Percentiles rank a stretch among this genome's conserved stretches.
Evolutionary conservation across 2,797 vertebrate species (phyloP).

Genomic region (Gobionotothen gibberifrons): DNA sequence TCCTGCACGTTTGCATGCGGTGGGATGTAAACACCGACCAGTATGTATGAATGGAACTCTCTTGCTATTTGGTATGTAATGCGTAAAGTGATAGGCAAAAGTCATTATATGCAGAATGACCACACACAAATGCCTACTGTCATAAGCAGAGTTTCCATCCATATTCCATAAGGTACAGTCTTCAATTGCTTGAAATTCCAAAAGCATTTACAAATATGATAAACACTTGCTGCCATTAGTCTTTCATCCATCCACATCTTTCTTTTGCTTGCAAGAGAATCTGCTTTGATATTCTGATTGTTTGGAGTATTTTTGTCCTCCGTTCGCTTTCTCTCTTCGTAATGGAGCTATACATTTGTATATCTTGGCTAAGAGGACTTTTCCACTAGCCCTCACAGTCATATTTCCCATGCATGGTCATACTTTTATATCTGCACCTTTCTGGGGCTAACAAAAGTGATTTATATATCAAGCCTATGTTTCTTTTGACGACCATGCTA

Average conservation of each 20-base stretch:
- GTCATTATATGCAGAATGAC: not conserved
- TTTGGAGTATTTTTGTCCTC: not conserved
- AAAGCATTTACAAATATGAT: not conserved
- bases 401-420: slow-evolving; percentile 36
- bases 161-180: not conserved
- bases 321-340: not conserved
- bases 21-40: too few species aligned
- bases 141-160: not conserved
- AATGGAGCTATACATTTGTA: slow-evolving; percentile 24
- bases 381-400: slow-evolving; percentile 31
- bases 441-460: slow-evolving; percentile 17
- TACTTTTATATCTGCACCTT: slow-evolving; percentile 30
- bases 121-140: not conserved
- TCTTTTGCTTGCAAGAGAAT: slow-evolving; percentile 4
- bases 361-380: slow-evolving; percentile 16
- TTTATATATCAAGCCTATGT: slow-evolving; percentile 21
- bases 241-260: not conserved
- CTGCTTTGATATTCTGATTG: not conserved
- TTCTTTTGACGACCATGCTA: slow-evolving; percentile 28
- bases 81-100: too few species aligned
- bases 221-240: slow-evolving; percentile 1
- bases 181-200: not conserved
- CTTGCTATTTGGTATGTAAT: not conserved
- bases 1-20: too few species aligned
- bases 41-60: too few species aligned